phyloP scores from a whole-genome alignment of 2,888 invertebrate species.

The Chorisops tibialis region DNA sequence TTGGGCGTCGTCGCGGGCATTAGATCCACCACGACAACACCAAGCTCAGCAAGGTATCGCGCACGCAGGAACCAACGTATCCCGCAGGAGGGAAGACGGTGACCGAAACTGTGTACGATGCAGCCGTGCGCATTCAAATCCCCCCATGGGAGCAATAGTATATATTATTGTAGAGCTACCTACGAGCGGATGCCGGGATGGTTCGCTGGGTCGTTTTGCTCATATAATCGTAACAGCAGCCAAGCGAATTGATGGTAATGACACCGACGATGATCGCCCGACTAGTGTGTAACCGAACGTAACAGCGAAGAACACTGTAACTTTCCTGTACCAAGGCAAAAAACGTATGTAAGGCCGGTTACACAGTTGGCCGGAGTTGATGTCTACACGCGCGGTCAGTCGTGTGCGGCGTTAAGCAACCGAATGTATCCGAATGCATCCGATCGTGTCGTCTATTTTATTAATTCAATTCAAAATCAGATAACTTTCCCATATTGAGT shows the following conservation, averaged over 20 bases:
- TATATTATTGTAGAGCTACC: no score
- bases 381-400: constrained; percentile 35
- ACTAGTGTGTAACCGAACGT: constrained; percentile 23
- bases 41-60: no score
- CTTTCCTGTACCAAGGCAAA: constrained; percentile 22
- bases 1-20: not conserved
- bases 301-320: constrained; percentile 16
- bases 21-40: not conserved
- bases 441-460: constrained; percentile 16
- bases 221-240: not conserved
- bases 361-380: constrained; percentile 36
- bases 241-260: constrained; percentile 15
- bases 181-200: not conserved
- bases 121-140: no score
- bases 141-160: no score
- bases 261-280: constrained; percentile 21
- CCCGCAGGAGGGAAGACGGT: no score
- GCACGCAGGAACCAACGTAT: no score
- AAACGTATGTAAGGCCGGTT: constrained; percentile 32
- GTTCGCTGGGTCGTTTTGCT: not conserved
- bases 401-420: constrained; percentile 24
- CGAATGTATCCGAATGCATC: constrained; percentile 23
- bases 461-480: no score
- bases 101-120: no score
- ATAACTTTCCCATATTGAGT: no score